Base-by-base conservation (phyloP, 2,888 invertebrate genomes). In the Ashinkailepas kermadecensis region DNA sequence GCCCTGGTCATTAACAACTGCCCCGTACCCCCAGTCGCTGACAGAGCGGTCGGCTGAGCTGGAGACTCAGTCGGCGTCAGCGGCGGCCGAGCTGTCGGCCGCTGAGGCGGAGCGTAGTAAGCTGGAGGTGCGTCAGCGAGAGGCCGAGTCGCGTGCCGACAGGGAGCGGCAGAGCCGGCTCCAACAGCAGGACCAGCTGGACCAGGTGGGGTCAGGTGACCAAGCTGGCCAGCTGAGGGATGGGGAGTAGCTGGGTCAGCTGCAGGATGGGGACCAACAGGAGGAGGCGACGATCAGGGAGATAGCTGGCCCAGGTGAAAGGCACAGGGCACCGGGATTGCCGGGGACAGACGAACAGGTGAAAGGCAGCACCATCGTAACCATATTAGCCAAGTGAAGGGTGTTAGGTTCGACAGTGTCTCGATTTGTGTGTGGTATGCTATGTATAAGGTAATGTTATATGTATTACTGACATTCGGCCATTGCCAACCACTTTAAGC, bases 61-160 rank as follows among this genome's bases (percentile, higher is more conserved):
- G 12, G 82, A 81, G 79, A 64, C 67, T 18, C 82, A 81, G 74
- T 59, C 58, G 54, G 79, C 70, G 64, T 70, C 67, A 7, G 64
- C 81, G 9, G 57, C 62, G 23, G 59, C 83, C n/a, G 83, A 81
- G 15, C 83, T 83, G 82, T 80, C 83, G n/a, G 82, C 82, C 21
- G 81, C 82, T 7, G 84, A 84, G 62, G 81, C 81, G 58, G 81
- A 81, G 57, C 58, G 58, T 1, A 62, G 39, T 1, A 39, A 58
- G 18, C 79, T 81, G 65, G 57, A 80, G 56, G 18, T 65, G 3
- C 58, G 65, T 54, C 78, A 81, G n/a, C 65, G 80, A 57, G 79
- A 81, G 67, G 65, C 65, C 23, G 54, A 65, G 18, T 79, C 57
- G 3, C 56, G 80, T 65, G 64, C 67, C 8, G 81, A 81, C 56